Conservation (phyloP, 2,113 vertebrate species). For the Anseranas semipalmata region DNA sequence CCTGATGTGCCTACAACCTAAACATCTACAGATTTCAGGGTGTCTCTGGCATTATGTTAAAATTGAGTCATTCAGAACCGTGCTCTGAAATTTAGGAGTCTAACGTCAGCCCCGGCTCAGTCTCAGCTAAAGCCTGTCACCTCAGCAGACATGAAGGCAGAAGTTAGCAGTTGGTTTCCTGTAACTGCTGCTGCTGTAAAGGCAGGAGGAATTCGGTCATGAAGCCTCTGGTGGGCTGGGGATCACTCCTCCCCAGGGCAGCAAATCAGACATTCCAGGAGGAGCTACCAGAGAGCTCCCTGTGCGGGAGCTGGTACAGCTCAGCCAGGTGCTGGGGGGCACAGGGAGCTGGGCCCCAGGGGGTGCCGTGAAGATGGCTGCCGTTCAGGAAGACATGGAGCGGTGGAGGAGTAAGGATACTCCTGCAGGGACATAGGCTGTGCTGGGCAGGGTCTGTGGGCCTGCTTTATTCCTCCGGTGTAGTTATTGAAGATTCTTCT, state of each 20-base stretch:
- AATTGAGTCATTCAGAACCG: not conserved
- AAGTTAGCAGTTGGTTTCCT: not conserved
- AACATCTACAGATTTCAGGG: not conserved
- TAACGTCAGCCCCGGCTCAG: not conserved
- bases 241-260: not conserved
- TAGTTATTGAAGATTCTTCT: not conserved
- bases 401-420: fast-evolving
- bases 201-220: not conserved
- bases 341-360: not conserved
- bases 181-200: not conserved
- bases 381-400: not conserved
- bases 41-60: not conserved
- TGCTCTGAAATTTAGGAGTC: not conserved
- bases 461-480: not conserved
- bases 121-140: not conserved
- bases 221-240: not conserved
- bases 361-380: not conserved
- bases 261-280: not conserved
- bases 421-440: fast-evolving
- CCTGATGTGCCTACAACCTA: not conserved
- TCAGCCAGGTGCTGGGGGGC: not conserved
- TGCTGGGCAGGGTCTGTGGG: not conserved
- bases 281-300: not conserved
- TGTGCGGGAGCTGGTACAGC: not conserved
- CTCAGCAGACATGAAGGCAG: not conserved